Base-by-base conservation (phyloP, 2,888 invertebrate species). In the Drosophila kokeensis region DNA sequence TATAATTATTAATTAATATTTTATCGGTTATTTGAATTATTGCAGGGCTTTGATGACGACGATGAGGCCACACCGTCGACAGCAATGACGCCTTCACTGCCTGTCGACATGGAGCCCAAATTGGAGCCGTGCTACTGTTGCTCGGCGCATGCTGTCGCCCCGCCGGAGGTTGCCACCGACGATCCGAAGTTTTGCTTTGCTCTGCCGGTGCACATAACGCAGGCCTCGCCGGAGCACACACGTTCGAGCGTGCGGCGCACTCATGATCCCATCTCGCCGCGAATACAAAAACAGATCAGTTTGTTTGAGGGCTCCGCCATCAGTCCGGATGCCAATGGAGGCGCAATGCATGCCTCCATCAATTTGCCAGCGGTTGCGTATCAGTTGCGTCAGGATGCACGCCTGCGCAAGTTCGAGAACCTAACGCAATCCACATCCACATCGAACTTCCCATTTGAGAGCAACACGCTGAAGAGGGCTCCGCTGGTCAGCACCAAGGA, bases 31-130 rank as follows among this genome's bases (percentile, higher is more conserved):
- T 21, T 45, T 15, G 1, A n/a, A 59, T 34, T 18, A 21, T 40
- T 65, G 0, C 34, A 92, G 91, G 91, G 88, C 13, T 91, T 90
- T 18, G 93, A 94, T 18, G 95, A 94, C 11, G 93, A 93, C 81
- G 95, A 95, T 68, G 95, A 95, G 73, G 94, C 94, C 65, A 95
- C 95, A 0, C 86, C 95, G 18, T 95, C 95, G 48, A 93, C 93
- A 24, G 95, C 94, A 60, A 93, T 94, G 0, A 94, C 93, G 88
- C 82, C 92, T 8, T 55, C 93, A 11, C 73, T 92, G 64, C 91
- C 91, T 1, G 40, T 62, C 0, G 87, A 88, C 30, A 34, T 40
- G 29, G 83, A 92, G 27, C 74, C 87, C 10, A 83, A 82, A 11
- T 42, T 89, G 55, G 91, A 91, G 52, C 68, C 75, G 21, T 91